Evolutionary conservation across 2,113 vertebrate genomes (phyloP).

Genomic region (Ursus arctos): DNA sequence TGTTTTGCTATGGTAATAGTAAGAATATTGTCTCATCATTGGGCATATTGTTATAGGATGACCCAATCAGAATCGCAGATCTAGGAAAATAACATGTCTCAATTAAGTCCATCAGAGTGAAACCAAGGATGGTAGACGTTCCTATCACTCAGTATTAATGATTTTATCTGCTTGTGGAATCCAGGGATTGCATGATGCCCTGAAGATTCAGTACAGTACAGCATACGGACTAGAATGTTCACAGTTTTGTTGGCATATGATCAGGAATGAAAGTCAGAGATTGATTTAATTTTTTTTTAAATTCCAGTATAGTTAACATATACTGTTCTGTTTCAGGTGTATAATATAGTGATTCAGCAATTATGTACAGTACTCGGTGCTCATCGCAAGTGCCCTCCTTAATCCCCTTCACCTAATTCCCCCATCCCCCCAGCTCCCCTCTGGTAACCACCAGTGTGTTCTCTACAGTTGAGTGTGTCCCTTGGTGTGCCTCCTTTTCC

Average conservation of each 20-base stretch:
- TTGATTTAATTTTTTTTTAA: neutral
- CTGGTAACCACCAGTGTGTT: neutral
- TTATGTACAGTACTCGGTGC: neutral
- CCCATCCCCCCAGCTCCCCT: neutral
- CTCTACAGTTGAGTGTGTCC: neutral
- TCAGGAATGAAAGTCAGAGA: too few species aligned
- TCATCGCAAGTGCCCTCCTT: neutral
- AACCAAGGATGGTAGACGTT: neutral
- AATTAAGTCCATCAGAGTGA: neutral
- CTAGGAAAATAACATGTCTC: neutral
- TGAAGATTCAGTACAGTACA: fast-evolving
- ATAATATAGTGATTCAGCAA: neutral
- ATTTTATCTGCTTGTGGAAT: neutral
- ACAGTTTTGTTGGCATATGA: neutral
- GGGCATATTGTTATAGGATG: fast-evolving
- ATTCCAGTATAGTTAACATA: neutral
- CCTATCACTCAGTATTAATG: fast-evolving
- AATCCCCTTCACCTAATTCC: neutral
- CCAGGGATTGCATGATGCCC: too few species aligned
- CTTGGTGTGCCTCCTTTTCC: too few species aligned
- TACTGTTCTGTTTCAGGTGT: neutral
- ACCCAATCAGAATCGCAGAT: neutral
- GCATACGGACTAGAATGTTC: too few species aligned
- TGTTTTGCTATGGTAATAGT: neutral
- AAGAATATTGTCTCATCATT: fast-evolving